Evolutionary conservation across 2,797 vertebrate species (phyloP).

Genomic region (Pantherophis alleghaniensis): DNA sequence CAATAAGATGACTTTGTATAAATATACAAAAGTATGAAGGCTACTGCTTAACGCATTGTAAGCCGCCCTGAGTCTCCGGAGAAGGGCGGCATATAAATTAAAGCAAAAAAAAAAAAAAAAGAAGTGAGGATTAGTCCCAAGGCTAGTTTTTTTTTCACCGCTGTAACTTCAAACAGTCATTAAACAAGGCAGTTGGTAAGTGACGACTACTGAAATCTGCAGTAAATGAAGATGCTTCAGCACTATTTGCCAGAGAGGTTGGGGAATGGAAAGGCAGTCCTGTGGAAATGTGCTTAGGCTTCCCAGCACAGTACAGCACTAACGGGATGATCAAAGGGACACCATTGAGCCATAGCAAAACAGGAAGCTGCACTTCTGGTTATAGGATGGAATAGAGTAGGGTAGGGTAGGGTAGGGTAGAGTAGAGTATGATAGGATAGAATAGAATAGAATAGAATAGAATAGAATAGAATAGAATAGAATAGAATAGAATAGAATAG

Average conservation of each 20-base stretch:
- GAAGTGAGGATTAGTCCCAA: not conserved
- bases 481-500: not conserved
- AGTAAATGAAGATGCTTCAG: not conserved
- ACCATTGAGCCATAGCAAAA: not conserved
- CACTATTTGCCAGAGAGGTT: not conserved
- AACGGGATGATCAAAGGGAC: not conserved
- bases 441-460: too few relatives aligned
- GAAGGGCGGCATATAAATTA: too few relatives aligned
- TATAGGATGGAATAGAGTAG: too few relatives aligned
- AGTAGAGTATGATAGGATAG: rapidly evolving
- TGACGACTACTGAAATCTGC: not conserved
- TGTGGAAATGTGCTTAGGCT: not conserved
- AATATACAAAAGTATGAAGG: too few relatives aligned
- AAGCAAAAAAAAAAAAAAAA: too few relatives aligned
- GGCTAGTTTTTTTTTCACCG: not conserved
- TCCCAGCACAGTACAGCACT: not conserved
- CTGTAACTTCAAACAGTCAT: not conserved
- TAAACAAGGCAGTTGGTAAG: not conserved
- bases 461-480: too few relatives aligned
- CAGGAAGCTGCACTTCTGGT: not conserved
- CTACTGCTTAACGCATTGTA: too few relatives aligned
- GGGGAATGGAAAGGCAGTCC: not conserved
- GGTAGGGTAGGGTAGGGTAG: not conserved
- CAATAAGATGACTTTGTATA: too few relatives aligned
- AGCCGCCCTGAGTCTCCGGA: too few relatives aligned